These are phyloP conservation scores for Heliconius ismenius DNA, from an alignment of 2,888 invertebrate species.

Conservation along the genomic window DNA sequence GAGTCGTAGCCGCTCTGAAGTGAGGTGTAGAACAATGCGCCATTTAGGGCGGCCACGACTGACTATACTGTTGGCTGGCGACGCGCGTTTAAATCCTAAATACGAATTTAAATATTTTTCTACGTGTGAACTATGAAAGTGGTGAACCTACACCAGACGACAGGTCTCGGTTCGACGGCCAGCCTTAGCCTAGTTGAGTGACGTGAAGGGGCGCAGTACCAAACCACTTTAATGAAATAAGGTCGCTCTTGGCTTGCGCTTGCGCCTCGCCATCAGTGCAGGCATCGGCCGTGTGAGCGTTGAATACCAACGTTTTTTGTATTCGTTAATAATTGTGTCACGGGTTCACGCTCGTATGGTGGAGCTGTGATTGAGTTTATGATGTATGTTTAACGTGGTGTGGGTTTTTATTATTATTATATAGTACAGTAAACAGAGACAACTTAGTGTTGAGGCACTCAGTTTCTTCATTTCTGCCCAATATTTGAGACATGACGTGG, in stretches of 20 bases:
- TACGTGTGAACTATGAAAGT: neutral
- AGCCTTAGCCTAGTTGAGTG: slow-evolving; percentile 79
- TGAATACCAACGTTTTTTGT: slow-evolving; percentile 35
- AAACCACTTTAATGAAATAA: slow-evolving; percentile 60
- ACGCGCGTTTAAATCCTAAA: neutral
- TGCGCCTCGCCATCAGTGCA: neutral
- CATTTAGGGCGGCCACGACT: too few relatives aligned
- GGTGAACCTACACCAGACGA: slow-evolving; percentile 38
- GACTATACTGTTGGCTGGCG: neutral
- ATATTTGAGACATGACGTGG: too few relatives aligned
- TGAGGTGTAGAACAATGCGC: too few relatives aligned
- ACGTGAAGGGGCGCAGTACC: slow-evolving; percentile 65
- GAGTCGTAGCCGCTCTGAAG: neutral
- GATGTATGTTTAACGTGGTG: neutral
- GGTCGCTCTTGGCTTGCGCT: slow-evolving; percentile 50
- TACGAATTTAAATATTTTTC: neutral
- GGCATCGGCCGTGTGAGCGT: slow-evolving; percentile 33
- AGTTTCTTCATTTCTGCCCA: too few relatives aligned
- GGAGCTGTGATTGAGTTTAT: neutral
- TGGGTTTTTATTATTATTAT: neutral
- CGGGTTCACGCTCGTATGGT: neutral
- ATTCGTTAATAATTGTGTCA: slow-evolving; percentile 17
- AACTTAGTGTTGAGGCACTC: too few relatives aligned
- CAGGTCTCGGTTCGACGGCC: slow-evolving; percentile 67
- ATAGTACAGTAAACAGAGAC: neutral